Evolutionary conservation across 2,797 vertebrate genomes (phyloP).

Genomic region (Pseudochromis fuscus): DNA sequence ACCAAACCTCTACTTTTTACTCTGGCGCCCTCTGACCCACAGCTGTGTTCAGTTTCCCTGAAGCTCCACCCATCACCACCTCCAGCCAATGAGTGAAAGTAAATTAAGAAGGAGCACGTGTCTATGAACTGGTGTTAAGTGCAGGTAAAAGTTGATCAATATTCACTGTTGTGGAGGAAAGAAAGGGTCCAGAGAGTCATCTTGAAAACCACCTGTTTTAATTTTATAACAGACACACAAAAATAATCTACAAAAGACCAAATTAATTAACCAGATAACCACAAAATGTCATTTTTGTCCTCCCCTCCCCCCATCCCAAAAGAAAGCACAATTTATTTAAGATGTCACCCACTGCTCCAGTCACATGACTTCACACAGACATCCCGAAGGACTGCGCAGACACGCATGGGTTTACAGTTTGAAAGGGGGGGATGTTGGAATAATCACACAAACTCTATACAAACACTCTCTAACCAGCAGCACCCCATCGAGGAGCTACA

Average conservation of each 20-base stretch:
- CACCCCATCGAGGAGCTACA: slow-evolving; percentile 75
- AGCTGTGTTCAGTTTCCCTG: no score
- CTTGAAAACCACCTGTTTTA: slow-evolving; percentile 82
- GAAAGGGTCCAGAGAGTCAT: slow-evolving; percentile 11
- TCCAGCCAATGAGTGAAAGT: no score
- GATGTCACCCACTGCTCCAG: slow-evolving; percentile 75
- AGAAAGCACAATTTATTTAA: slow-evolving; percentile 69
- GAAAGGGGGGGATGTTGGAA: slow-evolving; percentile 16
- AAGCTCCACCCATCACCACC: no score
- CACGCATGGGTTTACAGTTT: slow-evolving; percentile 63
- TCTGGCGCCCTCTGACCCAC: no score
- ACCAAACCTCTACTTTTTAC: no score
- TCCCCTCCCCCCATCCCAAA: slow-evolving; percentile 21
- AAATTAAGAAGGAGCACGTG: no score
- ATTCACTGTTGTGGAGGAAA: no score
- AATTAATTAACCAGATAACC: slow-evolving; percentile 79
- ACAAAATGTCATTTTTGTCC: slow-evolving; percentile 68
- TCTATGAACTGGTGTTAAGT: background rate
- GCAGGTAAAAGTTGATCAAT: no score
- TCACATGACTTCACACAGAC: slow-evolving; percentile 75
- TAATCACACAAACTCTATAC: slow-evolving; percentile 15
- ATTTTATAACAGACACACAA: slow-evolving; percentile 85
- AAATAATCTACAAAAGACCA: slow-evolving; percentile 85
- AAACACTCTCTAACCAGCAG: slow-evolving; percentile 51
- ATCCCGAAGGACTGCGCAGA: slow-evolving; percentile 61